These are phyloP conservation scores for Coenobita brevimanus DNA, from an alignment of 1,140 invertebrate genomes.

Conservation along the genomic window DNA sequence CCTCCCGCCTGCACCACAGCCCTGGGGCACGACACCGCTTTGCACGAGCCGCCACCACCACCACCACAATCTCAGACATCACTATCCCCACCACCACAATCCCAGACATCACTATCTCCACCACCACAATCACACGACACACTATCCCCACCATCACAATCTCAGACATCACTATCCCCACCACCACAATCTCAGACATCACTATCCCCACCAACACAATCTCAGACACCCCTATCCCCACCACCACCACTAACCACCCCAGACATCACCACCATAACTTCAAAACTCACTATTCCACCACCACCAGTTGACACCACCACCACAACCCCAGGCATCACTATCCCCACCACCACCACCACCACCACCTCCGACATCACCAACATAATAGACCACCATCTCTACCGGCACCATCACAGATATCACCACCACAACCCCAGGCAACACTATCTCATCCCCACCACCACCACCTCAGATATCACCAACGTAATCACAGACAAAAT, in stretches of 20 bases:
- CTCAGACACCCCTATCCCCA: no score
- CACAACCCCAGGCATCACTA: neutral
- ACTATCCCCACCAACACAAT: neutral
- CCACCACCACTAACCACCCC: neutral
- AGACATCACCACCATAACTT: neutral
- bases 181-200: no score
- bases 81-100: neutral
- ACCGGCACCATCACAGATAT: neutral
- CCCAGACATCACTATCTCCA: no score
- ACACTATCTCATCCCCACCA: no score
- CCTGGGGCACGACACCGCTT: neutral
- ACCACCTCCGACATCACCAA: neutral
- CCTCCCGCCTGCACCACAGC: neutral
- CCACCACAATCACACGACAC: neutral
- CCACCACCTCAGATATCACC: no score
- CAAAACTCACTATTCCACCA: neutral
- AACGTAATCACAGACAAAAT: no score
- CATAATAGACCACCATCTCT: neutral
- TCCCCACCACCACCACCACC: neutral
- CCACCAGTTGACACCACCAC: neutral
- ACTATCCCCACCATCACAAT: neutral
- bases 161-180: no score
- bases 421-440: no score
- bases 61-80: no score
- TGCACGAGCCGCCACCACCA: conserved; percentile 25